Evolutionary conservation across 2,888 invertebrate species (phyloP).

Genomic region (Apamea monoglypha): DNA sequence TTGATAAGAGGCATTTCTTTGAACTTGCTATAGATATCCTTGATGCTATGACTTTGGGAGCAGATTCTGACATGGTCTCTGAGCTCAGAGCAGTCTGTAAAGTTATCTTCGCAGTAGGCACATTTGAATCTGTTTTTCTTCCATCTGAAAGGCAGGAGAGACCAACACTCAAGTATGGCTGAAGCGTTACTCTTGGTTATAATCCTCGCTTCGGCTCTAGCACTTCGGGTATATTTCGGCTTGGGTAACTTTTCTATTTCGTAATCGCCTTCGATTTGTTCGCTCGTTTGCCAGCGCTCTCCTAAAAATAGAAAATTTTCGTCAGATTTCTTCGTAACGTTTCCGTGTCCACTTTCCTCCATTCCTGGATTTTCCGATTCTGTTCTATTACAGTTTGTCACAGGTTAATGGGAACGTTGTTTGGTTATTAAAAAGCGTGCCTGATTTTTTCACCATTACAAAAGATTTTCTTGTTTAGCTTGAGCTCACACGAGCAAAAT

Average conservation of each 20-base stretch:
- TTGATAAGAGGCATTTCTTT: constrained; percentile 87
- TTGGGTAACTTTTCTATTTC: constrained; percentile 67
- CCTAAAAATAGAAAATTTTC: constrained; percentile 88
- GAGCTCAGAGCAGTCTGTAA: constrained; percentile 79
- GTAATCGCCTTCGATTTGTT: constrained; percentile 67
- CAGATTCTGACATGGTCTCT: constrained; percentile 81
- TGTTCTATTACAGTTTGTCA: neutral
- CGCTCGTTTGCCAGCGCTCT: constrained; percentile 73
- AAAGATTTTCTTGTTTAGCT: too few relatives aligned
- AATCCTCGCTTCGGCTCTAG: constrained; percentile 81
- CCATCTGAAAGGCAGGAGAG: constrained; percentile 85
- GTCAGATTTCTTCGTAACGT: constrained; percentile 65
- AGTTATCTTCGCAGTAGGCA: constrained; percentile 84
- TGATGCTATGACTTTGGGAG: constrained; percentile 74
- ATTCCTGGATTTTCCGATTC: constrained; percentile 6
- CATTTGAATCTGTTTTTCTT: constrained; percentile 85
- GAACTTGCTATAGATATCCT: constrained; percentile 85
- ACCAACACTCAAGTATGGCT: constrained; percentile 83
- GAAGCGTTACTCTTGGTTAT: constrained; percentile 85
- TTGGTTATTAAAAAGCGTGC: neutral
- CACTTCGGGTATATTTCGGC: constrained; percentile 80
- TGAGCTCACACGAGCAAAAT: neutral
- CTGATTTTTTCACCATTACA: neutral
- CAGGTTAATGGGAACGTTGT: neutral
- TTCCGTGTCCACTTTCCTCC: constrained; percentile 17